Evolutionary conservation across 2,113 vertebrate species (phyloP), one percentile per base, ranked within the genome.

Genomic region (Sylvia atricapilla): DNA sequence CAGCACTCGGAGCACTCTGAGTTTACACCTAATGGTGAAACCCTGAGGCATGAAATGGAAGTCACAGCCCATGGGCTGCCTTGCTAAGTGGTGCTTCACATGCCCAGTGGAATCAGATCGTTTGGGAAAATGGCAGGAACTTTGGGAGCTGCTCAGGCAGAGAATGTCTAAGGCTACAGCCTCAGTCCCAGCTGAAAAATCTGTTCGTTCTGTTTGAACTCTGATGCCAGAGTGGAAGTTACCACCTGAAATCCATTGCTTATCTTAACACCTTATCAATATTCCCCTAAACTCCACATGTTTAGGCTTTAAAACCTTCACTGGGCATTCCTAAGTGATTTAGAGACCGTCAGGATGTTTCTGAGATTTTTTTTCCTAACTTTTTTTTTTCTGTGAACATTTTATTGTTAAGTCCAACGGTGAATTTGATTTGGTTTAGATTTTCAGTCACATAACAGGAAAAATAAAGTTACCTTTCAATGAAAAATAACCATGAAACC

Each of bases 11-110:
- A 35, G 81, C 66, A 14, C 80, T 89, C 64, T 16, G 58, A 70
- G 73, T 10, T 52, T 20, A 49, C 46, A 16, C 22, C 25, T 20
- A 58, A 69, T n/a, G 66, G 73, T 19, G 3, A 72, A 46, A 91
- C 58, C 31, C 25, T 59, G 86, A 55, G 68, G 95, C 95, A 82
- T 95, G 89, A 91, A 96, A 96, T 94, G 53, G 86, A 67, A 94
- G 62, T 76, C 77, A 73, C 0, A 41, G 69, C 4, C 66, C 52
- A 21, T 50, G 67, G 66, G n/a, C 62, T 93, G 3, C 30, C 89
- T 37, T 21, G 58, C 66, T 73, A 66, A 93, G 69, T 23, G 88
- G 33, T 44, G 80, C 35, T 85, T 80, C 80, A 37, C 76, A 31
- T 15, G 28, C n/a, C 60, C 76, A 43, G 74, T 69, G 84, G 28